Evolutionary conservation across 2,797 vertebrate species (phyloP).

Genomic region (Tarsius wallacei): DNA sequence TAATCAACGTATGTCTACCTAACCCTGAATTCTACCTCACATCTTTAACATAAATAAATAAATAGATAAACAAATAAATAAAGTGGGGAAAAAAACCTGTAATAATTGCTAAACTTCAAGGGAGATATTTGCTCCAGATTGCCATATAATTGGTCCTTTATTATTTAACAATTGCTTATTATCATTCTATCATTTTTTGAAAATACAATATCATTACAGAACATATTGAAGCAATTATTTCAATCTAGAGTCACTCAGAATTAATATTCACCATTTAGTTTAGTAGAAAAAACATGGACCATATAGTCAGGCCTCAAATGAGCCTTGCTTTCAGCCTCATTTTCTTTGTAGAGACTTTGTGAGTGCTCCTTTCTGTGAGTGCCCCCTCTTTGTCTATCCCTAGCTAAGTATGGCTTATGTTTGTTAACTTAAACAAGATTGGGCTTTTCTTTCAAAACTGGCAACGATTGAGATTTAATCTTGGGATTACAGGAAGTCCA

Average conservation of each 20-base stretch:
- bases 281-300: background rate
- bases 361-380: background rate
- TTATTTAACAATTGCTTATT: background rate
- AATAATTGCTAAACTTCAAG: conserved; percentile 3
- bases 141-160: background rate
- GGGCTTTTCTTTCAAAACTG: background rate
- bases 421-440: background rate
- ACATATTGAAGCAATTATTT: conserved; percentile 18
- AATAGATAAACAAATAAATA: no score
- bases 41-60: no score
- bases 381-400: background rate
- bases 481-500: background rate
- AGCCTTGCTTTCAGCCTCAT: background rate
- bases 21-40: no score
- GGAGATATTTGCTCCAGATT: background rate
- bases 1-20: no score
- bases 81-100: background rate
- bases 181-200: background rate
- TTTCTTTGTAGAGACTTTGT: no score
- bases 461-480: background rate
- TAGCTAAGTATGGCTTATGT: background rate
- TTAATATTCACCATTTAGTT: background rate
- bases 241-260: background rate
- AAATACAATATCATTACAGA: background rate
- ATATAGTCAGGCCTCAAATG: background rate